Evolutionary conservation across 2,888 invertebrate species (phyloP).

Genomic region (Pseudococcus longispinus): DNA sequence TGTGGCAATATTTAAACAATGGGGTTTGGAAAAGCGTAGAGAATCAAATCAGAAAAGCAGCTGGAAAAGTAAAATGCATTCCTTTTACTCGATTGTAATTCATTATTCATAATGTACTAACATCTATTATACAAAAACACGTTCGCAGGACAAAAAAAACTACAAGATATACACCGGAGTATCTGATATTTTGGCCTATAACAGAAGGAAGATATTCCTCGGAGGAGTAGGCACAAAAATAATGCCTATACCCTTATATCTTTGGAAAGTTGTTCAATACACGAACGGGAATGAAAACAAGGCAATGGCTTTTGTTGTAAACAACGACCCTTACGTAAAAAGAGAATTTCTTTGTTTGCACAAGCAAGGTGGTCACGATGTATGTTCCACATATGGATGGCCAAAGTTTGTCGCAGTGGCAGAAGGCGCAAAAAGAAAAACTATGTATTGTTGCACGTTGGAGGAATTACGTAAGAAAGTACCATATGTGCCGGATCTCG

Average conservation of each 20-base stretch:
- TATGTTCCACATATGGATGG: background rate
- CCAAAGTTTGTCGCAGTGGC: too few relatives aligned
- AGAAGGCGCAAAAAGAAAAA: background rate
- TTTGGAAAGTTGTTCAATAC: constrained; percentile 9
- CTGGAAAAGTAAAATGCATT: background rate
- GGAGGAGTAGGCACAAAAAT: background rate
- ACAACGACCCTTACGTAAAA: background rate
- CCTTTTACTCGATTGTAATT: background rate
- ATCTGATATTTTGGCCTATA: background rate
- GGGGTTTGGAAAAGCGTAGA: background rate
- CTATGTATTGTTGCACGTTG: background rate
- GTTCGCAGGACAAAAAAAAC: background rate
- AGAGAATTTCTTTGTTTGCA: background rate
- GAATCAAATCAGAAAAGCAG: background rate
- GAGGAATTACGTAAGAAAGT: background rate
- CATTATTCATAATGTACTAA: background rate
- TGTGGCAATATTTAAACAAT: background rate
- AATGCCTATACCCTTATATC: background rate
- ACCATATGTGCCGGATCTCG: background rate
- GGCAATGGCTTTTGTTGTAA: background rate
- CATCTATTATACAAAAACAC: background rate
- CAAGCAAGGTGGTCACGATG: background rate
- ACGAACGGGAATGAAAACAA: background rate
- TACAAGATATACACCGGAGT: background rate
- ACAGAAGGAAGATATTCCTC: background rate